These are phyloP conservation scores for Anthoscopus minutus DNA, from an alignment of 2,113 vertebrate genomes.

Conservation along the genomic window DNA sequence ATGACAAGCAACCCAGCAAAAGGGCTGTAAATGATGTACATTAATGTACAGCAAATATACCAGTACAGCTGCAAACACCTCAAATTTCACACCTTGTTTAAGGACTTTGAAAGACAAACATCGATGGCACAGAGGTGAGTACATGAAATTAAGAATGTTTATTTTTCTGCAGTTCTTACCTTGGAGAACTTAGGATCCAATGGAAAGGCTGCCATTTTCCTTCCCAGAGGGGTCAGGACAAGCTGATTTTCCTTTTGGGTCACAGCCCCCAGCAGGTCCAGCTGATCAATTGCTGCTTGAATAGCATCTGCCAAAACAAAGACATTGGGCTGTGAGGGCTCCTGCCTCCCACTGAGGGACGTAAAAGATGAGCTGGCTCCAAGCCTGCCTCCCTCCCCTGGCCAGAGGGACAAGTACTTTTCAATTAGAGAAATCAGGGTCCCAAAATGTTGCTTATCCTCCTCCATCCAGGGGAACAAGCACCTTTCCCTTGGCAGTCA, in stretches of 20 bases:
- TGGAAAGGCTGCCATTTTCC: conserved; percentile 94
- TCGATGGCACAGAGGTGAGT: not conserved
- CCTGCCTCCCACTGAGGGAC: not conserved
- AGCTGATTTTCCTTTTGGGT: conserved; percentile 80
- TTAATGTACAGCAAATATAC: not conserved
- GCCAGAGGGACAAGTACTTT: not conserved
- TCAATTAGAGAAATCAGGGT: not conserved
- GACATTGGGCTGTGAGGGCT: not conserved
- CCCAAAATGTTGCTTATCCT: not conserved
- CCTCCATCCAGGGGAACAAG: not conserved
- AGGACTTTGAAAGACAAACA: not conserved
- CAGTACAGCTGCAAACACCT: not conserved
- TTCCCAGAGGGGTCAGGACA: conserved; percentile 83
- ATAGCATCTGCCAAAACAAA: conserved; percentile 79
- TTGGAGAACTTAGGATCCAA: conserved; percentile 92
- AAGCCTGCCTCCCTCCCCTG: not conserved
- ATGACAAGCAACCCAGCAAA: not conserved
- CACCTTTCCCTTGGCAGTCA: not conserved
- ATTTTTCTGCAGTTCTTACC: conserved; percentile 65
- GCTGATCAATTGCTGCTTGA: conserved; percentile 81
- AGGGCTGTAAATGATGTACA: not conserved
- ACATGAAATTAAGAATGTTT: fast-evolving
- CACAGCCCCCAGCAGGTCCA: conserved; percentile 88
- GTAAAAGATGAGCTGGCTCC: not conserved
- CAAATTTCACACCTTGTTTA: not conserved